Conservation (phyloP, 2,113 vertebrate genomes). For the Boulengeromyrus knoepffleri region DNA sequence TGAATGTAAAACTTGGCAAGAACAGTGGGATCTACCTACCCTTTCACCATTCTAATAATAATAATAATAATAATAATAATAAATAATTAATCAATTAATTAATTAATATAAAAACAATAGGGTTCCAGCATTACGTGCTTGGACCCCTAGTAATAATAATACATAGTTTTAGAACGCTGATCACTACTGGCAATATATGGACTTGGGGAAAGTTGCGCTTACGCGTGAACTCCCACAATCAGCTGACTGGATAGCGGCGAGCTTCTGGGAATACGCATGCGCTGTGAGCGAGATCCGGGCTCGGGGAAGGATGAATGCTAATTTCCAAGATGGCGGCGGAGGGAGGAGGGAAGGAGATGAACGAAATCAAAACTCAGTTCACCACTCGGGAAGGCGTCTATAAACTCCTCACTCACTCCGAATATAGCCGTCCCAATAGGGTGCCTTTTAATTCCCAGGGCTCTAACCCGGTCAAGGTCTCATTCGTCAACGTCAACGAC, state of each 20-base stretch:
- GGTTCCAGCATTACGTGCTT: neutral
- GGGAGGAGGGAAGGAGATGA: slow-evolving; percentile 99
- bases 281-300: slow-evolving; percentile 79
- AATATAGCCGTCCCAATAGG: slow-evolving; percentile 96
- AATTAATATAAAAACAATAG: neutral
- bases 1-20: too few relatives aligned
- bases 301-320: slow-evolving; percentile 92
- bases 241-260: slow-evolving; percentile 9
- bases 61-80: too few relatives aligned
- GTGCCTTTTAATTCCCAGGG: slow-evolving; percentile 98
- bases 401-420: slow-evolving; percentile 95
- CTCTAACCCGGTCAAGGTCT: slow-evolving; percentile 94
- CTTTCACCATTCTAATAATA: too few relatives aligned
- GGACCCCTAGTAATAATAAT: neutral
- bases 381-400: slow-evolving; percentile 96
- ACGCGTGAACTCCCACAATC: slow-evolving; percentile 13
- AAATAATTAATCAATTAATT: neutral
- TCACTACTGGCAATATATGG: neutral
- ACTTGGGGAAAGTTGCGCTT: neutral
- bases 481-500: slow-evolving; percentile 98
- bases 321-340: slow-evolving; percentile 99
- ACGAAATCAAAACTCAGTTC: slow-evolving; percentile 99
- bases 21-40: too few relatives aligned
- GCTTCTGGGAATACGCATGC: slow-evolving; percentile 59
- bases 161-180: neutral